Conservation (phyloP, 1,140 invertebrate genomes). For the Homarus americanus region DNA sequence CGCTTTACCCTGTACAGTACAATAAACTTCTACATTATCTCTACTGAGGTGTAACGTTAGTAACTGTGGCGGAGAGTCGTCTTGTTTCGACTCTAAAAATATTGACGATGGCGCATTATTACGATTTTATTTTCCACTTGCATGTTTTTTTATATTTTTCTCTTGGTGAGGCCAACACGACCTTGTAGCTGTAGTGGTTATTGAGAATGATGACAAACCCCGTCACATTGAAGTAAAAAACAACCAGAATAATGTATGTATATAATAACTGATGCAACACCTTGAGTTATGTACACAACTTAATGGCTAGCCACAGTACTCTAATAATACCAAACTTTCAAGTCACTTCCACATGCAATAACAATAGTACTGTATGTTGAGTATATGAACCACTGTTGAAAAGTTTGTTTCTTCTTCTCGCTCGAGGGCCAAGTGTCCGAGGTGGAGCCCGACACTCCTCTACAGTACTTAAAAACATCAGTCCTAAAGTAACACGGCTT, state of each 20-base stretch:
- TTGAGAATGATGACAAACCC: slow-evolving; percentile 55
- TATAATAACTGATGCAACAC: slow-evolving; percentile 26
- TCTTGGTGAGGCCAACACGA: slow-evolving; percentile 1
- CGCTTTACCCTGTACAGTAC: slow-evolving; percentile 51
- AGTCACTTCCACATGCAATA: slow-evolving; percentile 49
- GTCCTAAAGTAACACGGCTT: neutral
- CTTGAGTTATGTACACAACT: slow-evolving; percentile 43
- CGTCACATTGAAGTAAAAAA: slow-evolving; percentile 18
- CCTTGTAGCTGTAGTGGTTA: neutral
- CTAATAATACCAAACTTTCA: slow-evolving; percentile 50
- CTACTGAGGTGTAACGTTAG: slow-evolving; percentile 40
- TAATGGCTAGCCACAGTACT: slow-evolving; percentile 43
- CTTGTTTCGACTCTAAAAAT: slow-evolving; percentile 29
- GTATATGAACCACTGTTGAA: neutral
- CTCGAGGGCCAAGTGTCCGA: neutral
- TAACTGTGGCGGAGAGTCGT: neutral
- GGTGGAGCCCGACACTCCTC: neutral
- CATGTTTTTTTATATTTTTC: too few species aligned
- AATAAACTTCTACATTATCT: slow-evolving; percentile 28
- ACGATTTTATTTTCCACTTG: neutral
- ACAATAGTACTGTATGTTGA: slow-evolving; percentile 28
- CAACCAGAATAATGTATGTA: slow-evolving; percentile 7
- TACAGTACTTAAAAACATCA: neutral
- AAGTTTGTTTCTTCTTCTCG: neutral
- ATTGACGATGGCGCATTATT: neutral